A percentile compares a stretch with the other conserved stretches of the same genome.
These are phyloP conservation scores for Crotalus horridus DNA, from an alignment of 2,113 vertebrate genomes.

Conservation along the genomic window DNA sequence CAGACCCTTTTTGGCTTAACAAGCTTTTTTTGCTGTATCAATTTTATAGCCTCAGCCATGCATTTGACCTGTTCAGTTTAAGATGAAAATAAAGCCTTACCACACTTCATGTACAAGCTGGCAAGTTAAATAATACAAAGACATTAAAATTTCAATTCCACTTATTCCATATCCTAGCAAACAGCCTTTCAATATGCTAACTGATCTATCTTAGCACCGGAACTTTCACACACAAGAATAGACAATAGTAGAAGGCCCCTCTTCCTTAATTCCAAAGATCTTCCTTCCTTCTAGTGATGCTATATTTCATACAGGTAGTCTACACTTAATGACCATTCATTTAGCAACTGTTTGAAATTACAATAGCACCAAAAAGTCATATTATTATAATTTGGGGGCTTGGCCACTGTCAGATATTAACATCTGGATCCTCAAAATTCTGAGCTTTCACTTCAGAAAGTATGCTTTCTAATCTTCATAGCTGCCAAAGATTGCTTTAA, in stretches of 20 bases:
- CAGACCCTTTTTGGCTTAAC: background rate
- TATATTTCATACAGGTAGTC: background rate
- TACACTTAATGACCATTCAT: background rate
- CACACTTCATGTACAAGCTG: background rate
- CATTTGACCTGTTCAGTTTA: background rate
- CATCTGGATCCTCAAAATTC: background rate
- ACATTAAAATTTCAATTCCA: background rate
- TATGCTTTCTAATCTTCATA: background rate
- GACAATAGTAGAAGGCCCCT: background rate
- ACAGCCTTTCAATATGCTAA: background rate
- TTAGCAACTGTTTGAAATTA: background rate
- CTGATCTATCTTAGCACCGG: background rate
- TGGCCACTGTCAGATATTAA: background rate
- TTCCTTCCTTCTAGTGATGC: background rate
- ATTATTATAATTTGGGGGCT: background rate
- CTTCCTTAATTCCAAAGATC: background rate
- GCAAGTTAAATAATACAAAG: background rate
- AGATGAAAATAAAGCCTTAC: background rate
- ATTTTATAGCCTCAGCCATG: background rate
- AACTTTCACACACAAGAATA: background rate
- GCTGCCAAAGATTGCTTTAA: background rate
- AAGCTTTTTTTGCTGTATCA: background rate
- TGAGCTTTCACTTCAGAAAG: background rate
- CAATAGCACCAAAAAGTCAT: background rate
- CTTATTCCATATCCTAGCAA: background rate